Percentiles rank a stretch among this genome's conserved stretches.
Conservation (phyloP, 2,888 invertebrate genomes). For the Encarsia formosa region DNA sequence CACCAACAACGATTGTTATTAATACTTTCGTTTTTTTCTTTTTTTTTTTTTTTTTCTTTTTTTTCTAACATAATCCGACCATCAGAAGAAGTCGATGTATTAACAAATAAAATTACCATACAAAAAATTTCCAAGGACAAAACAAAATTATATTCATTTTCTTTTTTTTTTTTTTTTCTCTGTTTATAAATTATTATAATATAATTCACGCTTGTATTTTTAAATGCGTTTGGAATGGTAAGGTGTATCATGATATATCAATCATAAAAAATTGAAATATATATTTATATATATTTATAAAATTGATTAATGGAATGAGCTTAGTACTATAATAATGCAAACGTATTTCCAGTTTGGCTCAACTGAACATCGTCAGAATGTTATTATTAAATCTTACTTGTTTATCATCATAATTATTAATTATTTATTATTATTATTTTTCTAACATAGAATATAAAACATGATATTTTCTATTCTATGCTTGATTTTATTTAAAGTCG, state of each 20-base stretch:
- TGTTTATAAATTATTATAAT: too few species aligned
- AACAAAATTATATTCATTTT: constrained; percentile 16
- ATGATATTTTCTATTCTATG: too few species aligned
- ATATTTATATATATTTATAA: constrained; percentile 19
- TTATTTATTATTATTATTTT: too few species aligned
- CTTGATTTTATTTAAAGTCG: too few species aligned
- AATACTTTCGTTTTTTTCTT: constrained; percentile 30
- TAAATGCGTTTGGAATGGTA: constrained; percentile 35
- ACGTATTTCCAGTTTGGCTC: too few species aligned
- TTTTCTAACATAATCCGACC: constrained; percentile 8
- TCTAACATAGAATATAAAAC: too few species aligned
- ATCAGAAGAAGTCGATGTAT: constrained; percentile 1
- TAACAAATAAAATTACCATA: constrained; percentile 2
- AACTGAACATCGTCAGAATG: too few species aligned
- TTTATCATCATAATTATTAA: too few species aligned
- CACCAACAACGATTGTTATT: constrained; percentile 24
- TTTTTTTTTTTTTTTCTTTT: not conserved
- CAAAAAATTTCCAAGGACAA: constrained; percentile 8
- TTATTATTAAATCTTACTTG: too few species aligned
- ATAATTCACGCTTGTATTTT: constrained; percentile 21
- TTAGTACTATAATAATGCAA: constrained; percentile 25
- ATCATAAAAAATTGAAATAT: constrained; percentile 25
- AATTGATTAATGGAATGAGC: constrained; percentile 27
- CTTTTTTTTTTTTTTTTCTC: too few species aligned
- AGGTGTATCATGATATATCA: constrained; percentile 26